phyloP scores from a whole-genome alignment of 2,888 invertebrate genomes.

The Cosmopolites sordidus region DNA sequence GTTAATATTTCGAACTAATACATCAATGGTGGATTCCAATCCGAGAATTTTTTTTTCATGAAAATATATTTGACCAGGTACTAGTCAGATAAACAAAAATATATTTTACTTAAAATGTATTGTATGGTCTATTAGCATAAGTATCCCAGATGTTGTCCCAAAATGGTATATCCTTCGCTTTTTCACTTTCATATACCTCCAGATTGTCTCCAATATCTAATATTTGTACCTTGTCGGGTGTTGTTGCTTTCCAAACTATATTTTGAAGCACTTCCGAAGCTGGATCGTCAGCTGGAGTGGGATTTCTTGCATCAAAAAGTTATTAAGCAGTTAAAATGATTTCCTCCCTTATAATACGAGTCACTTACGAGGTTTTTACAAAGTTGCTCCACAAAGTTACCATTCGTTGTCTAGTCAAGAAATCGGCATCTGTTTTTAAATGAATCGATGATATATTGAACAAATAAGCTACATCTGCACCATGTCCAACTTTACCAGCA shows the following conservation, averaged over 20 bases:
- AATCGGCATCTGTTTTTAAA: conserved; percentile 28
- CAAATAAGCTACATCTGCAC: conserved; percentile 34
- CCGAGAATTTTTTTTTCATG: too few relatives aligned
- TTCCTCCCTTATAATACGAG: neutral
- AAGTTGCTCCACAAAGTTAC: conserved; percentile 56
- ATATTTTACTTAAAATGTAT: conserved; percentile 12
- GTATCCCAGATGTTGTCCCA: conserved; percentile 15
- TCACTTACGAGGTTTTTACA: conserved; percentile 53
- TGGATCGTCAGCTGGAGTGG: conserved; percentile 35
- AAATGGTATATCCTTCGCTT: conserved; percentile 11
- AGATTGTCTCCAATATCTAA: conserved; percentile 29
- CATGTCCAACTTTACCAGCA: conserved; percentile 34
- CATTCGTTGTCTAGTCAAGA: conserved; percentile 28
- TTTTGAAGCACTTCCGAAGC: conserved; percentile 25
- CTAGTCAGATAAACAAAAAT: too few relatives aligned
- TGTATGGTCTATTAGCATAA: conserved; percentile 13
- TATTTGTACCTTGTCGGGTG: conserved; percentile 20
- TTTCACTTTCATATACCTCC: conserved; percentile 21
- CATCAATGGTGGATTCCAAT: too few relatives aligned
- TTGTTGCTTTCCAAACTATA: conserved; percentile 28
- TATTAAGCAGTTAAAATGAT: too few relatives aligned
- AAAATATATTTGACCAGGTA: too few relatives aligned
- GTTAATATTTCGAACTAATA: too few relatives aligned
- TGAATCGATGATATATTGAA: conserved; percentile 30
- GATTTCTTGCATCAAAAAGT: conserved; percentile 36